Evolutionary conservation across 2,888 invertebrate genomes (phyloP).

Genomic region (Tenthredo livida): DNA sequence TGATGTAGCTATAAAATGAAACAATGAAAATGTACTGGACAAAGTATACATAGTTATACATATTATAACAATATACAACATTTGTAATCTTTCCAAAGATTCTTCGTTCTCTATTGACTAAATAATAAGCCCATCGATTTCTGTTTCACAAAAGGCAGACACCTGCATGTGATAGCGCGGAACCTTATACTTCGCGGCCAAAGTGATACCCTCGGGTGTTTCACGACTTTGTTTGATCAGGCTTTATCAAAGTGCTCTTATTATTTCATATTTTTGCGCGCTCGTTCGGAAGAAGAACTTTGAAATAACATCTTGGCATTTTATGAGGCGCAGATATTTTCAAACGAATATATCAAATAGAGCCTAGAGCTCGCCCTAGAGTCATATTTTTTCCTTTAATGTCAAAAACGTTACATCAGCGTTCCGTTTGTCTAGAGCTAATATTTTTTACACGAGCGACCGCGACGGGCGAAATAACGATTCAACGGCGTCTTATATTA

Average conservation of each 20-base stretch:
- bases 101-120: conserved; percentile 4
- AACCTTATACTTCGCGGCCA: background rate
- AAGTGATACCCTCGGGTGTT: background rate
- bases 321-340: background rate
- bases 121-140: background rate
- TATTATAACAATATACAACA: conserved; percentile 45
- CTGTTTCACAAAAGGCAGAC: background rate
- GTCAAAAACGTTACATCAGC: background rate
- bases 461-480: background rate
- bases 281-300: background rate
- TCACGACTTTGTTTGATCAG: conserved; percentile 6
- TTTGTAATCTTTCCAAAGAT: conserved; percentile 48
- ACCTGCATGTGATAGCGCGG: background rate
- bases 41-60: conserved; percentile 37
- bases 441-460: background rate
- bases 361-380: too few relatives aligned
- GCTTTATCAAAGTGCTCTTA: conserved; percentile 16
- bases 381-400: background rate
- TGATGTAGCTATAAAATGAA: background rate
- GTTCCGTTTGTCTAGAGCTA: background rate
- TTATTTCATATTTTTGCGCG: background rate
- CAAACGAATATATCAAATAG: background rate
- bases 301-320: conserved; percentile 16
- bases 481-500: background rate
- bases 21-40: conserved; percentile 36